Conservation (phyloP, 2,888 invertebrate species). For the Syrphus vitripennis region DNA sequence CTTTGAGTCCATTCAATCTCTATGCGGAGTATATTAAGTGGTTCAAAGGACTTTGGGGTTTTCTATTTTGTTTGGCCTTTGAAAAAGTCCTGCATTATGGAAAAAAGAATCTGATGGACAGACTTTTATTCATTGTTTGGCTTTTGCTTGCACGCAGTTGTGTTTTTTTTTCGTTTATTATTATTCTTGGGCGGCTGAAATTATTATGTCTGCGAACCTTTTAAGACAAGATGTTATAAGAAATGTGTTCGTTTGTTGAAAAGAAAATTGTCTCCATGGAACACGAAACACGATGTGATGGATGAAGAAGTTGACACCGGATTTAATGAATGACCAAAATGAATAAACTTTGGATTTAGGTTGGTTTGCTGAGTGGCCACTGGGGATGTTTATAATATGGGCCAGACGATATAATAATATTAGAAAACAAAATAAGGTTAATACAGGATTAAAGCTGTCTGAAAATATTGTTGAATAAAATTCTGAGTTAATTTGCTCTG, state of each 20-base stretch:
- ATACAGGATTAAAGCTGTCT: too few relatives aligned
- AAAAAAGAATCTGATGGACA: not conserved
- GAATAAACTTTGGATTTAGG: not conserved
- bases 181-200: not conserved
- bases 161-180: not conserved
- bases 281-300: not conserved
- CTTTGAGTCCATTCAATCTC: not conserved
- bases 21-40: slow-evolving; percentile 2
- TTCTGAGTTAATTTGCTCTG: too few relatives aligned
- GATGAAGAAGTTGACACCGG: not conserved
- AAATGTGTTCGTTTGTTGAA: not conserved
- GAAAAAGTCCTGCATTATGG: not conserved
- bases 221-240: not conserved
- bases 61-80: not conserved
- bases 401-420: too few relatives aligned
- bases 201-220: slow-evolving; percentile 30
- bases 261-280: slow-evolving; percentile 16
- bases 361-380: too few relatives aligned
- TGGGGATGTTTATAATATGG: not conserved
- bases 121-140: slow-evolving; percentile 3
- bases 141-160: not conserved
- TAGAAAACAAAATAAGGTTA: too few relatives aligned
- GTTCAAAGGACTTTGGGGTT: slow-evolving; percentile 9
- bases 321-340: slow-evolving; percentile 1
- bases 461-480: too few relatives aligned